Evolutionary conservation across 1,140 invertebrate species (phyloP), one percentile per base, ranked within the genome.

Genomic region (Scaptomyza montana): DNA sequence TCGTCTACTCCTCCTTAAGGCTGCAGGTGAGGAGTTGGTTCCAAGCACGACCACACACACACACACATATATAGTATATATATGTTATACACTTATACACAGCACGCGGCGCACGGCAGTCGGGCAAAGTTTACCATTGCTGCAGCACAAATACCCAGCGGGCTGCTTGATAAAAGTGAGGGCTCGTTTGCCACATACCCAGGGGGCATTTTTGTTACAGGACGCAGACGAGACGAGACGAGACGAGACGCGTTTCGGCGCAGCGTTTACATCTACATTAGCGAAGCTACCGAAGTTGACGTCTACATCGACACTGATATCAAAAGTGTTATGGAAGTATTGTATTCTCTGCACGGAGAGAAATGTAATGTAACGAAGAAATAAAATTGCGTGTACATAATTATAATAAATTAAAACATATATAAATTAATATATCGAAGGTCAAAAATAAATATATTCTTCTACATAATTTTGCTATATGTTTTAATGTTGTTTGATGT

Each of bases 181-280:
- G 81, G 79, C 84, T 72, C 62, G 74, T 72, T 73, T 76, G 62
- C 66, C 56, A 64, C 60, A 39, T 73, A 54, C 69, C 73, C 62
- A 33, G 45, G 46, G 59, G 55, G 5, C 33, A 9, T 36, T 36
- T 36, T 9, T 8, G 10, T 43, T n/a, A 33, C 8, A 12, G 10
- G 57, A 10, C 33, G 19, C 33, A 39, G 33, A 12, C n/a, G 51
- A 25, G 21, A 30, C 1, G 55, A 25, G 21, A 30, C 1, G 55
- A 9, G 16, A n/a, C 5, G 39, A 13, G 56, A 70, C 75, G 67
- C 33, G 60, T 66, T 61, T 0, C 65, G 59, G 59, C 53, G 74
- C 69, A 78, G 47, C 77, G 75, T 87, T 86, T 87, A 86, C 82
- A 89, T 87, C 82, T 86, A 86, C 82, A 86, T 86, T 86, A 86